Evolutionary conservation across 1,140 invertebrate genomes (phyloP), one percentile per base, ranked within the genome.

Genomic region (Zaprionus gabonicus): DNA sequence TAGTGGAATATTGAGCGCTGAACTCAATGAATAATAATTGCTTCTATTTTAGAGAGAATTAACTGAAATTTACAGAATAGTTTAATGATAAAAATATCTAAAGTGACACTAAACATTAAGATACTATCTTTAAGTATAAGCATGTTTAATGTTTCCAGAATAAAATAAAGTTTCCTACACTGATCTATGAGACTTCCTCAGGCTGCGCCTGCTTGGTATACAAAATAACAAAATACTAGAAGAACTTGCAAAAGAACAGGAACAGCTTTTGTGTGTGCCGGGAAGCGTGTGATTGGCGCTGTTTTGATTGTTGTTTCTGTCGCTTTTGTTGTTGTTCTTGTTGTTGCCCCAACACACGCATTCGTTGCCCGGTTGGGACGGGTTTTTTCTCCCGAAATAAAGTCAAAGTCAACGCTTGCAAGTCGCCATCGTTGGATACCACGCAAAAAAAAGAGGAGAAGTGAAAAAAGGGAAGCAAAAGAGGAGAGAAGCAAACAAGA

Each of bases 211-310:
- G 17, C 34, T 51, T 55, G 70, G 58, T 63, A 69, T 62, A 25
- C 28, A 3, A 44, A 71, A 55, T 65, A 58, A 25, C 28, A 3
- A 44, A 71, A 55, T 65, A 58, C 65, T 34, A 59, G 36, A 41
- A 71, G 56, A 78, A 73, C 76, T 83, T 83, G 84, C 73, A 78
- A 79, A 81, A 81, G 81, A 87, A 88, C 84, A 87, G 81, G 85
- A 88, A 88, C 74, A 66, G 55, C 78, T 73, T 34, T 80, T 78
- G 68, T 78, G 68, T 71, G 78, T 73, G 78, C 71, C 59, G 84
- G 74, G 81, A 67, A 88, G 77, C 84, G 84, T 88, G 68, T 88
- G 83, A 87, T 87, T 87, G 83, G 77, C 68, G 79, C 70, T 88
- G 83, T 67, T 76, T 36, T 25, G 60, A 58, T 53, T 70, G 28